phyloP scores from a whole-genome alignment of 2,888 invertebrate species.

The Beris morrisii region DNA sequence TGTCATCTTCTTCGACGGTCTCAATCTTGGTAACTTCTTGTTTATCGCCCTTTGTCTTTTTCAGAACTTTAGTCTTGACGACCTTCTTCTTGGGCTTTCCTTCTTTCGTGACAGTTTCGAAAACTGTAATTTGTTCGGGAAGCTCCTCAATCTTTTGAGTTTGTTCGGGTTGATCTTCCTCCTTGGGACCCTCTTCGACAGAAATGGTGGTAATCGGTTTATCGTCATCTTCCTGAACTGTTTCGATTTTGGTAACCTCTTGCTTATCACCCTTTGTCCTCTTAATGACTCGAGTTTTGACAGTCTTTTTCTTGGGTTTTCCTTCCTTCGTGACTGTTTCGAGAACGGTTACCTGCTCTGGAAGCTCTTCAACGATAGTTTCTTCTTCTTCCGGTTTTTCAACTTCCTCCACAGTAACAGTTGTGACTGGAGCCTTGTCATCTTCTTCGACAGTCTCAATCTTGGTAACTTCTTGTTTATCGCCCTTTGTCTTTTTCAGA shows the following conservation, averaged over 20 bases:
- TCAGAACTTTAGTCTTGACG: conserved; percentile 48
- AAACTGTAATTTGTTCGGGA: conserved; percentile 44
- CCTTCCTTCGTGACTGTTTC: conserved; percentile 54
- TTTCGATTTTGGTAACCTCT: conserved; percentile 55
- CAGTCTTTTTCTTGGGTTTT: conserved; percentile 51
- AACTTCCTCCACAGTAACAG: conserved; percentile 44
- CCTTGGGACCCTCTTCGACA: conserved; percentile 47
- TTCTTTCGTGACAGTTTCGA: conserved; percentile 42
- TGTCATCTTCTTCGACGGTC: conserved; percentile 46
- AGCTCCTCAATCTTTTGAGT: conserved; percentile 30
- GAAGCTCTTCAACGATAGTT: conserved; percentile 46
- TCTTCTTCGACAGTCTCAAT: conserved; percentile 53
- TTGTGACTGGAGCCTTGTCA: conserved; percentile 48
- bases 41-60: conserved; percentile 44
- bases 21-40: conserved; percentile 55
- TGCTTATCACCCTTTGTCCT: conserved; percentile 54
- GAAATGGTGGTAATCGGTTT: conserved; percentile 52
- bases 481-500: conserved; percentile 46
- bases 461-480: conserved; percentile 48
- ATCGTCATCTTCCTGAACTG: conserved; percentile 56
- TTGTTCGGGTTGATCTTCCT: not conserved
- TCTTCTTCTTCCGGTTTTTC: conserved; percentile 30
- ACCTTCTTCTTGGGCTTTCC: conserved; percentile 46
- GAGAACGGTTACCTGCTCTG: conserved; percentile 51
- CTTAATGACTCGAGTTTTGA: conserved; percentile 58